Percentiles rank a stretch among this genome's conserved stretches.
These are phyloP conservation scores for Charina bottae DNA, from an alignment of 2,113 vertebrate species.

Conservation along the genomic window DNA sequence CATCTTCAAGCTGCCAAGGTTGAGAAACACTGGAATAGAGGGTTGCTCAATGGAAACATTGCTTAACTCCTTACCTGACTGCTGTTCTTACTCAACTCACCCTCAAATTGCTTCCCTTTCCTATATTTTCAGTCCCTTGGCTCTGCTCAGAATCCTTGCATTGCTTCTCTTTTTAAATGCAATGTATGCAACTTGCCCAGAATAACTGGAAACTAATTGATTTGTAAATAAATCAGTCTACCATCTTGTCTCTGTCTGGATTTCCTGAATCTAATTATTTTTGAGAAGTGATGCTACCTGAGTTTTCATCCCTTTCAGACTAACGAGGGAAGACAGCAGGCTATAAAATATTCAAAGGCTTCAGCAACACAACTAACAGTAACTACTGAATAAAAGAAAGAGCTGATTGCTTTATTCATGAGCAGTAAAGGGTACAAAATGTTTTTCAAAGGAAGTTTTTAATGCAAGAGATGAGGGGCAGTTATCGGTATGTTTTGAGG, in stretches of 20 bases:
- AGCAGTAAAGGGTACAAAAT: conserved; percentile 1
- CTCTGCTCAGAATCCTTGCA: not conserved
- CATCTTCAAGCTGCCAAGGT: too few relatives aligned
- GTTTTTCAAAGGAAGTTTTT: not conserved
- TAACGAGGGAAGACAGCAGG: conserved; percentile 15
- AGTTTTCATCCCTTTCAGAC: conserved; percentile 5
- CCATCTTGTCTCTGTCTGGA: not conserved
- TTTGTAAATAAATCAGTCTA: conserved; percentile 7
- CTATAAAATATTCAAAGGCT: conserved; percentile 27
- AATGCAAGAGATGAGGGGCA: not conserved
- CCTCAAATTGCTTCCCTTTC: not conserved
- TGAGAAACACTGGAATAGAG: not conserved
- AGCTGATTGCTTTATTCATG: not conserved
- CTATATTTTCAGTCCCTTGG: not conserved
- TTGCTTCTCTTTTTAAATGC: not conserved
- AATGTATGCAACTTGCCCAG: not conserved
- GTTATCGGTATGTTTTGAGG: conserved; percentile 13
- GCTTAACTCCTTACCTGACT: not conserved
- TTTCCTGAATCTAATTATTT: conserved; percentile 6
- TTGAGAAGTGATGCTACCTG: not conserved
- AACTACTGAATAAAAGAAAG: conserved; percentile 16
- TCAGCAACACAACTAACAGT: not conserved
- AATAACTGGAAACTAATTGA: not conserved
- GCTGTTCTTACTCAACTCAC: not conserved
- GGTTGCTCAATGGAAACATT: not conserved